Evolutionary conservation across 2,113 vertebrate species (phyloP), one percentile per base, ranked within the genome.

Genomic region (Dicerorhinus sumatrensis): DNA sequence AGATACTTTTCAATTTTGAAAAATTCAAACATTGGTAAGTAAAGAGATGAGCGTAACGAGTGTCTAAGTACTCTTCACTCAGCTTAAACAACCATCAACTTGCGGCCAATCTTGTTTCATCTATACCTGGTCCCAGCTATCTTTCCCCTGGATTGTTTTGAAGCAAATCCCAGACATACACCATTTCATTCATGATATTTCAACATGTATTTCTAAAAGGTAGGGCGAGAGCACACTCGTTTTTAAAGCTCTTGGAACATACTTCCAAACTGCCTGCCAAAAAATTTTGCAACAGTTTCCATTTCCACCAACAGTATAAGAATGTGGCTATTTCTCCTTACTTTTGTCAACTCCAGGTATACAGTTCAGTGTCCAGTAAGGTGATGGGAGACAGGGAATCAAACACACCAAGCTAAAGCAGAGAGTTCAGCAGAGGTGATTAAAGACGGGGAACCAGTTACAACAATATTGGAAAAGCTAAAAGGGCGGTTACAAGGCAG

Each of bases 121-220:
- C 75, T 36, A 4, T 0, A 23, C 0, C 8, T 18, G 33, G 25
- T 46, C 25, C 2, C 46, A 51, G 7, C 73, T 70, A 67, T 21
- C 58, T 60, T 11, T n/a, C 89, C 20, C 5, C 69, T 65, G 58
- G 33, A 29, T n/a, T 54, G 18, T 60, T 70, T 48, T 73, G 75
- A 73, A 80, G n/a, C 20, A 67, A 79, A 72, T 62, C 48, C 36
- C 56, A 84, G 63, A 75, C 27, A 79, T 36, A 80, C 18, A 23
- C 79, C 13, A 62, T 75, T 95, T 88, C 36, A 63, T 65, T 89
- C 29, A 23, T 58, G 75, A 69, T 46, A 91, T 70, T 87, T 88
- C 85, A 70, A 79, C 63, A 36, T 1, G 0, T 42, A 69, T 62
- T 67, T 77, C 76, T 33, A 33, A 67, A 77, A 92, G 65, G 56